Conservation (phyloP, 2,888 invertebrate species). For the Macaria notata region DNA sequence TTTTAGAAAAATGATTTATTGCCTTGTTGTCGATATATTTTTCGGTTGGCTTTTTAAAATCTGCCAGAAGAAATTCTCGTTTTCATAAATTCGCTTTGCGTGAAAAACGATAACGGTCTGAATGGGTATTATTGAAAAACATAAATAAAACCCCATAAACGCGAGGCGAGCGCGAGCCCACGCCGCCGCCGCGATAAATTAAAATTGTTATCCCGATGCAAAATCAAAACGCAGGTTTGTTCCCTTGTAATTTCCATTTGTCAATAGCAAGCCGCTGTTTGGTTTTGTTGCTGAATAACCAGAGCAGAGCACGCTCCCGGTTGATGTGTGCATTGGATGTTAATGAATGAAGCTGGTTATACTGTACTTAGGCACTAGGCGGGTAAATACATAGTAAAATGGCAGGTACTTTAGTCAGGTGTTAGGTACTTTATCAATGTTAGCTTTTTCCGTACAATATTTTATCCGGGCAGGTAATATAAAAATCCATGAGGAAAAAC, state of each 20-base stretch:
- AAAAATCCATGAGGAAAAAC: no score
- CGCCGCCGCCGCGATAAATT: conserved; percentile 8
- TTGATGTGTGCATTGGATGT: conserved; percentile 1
- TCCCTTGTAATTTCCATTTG: conserved; percentile 14
- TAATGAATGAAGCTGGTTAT: not conserved
- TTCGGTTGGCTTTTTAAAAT: not conserved
- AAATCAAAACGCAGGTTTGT: conserved; percentile 17
- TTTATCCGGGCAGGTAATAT: no score
- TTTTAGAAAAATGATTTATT: not conserved
- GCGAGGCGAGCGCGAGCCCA: not conserved
- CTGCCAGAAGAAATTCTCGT: not conserved
- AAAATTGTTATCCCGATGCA: conserved; percentile 13
- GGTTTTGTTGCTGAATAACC: conserved; percentile 7
- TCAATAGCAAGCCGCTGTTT: conserved; percentile 10
- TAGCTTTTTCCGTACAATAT: no score
- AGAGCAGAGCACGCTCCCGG: not conserved
- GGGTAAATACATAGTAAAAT: no score
- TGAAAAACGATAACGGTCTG: conserved; percentile 7
- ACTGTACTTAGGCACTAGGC: not conserved
- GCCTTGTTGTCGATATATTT: not conserved
- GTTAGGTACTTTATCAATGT: no score
- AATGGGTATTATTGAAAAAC: conserved; percentile 16
- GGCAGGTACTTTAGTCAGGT: no score
- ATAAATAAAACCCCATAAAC: conserved; percentile 11
- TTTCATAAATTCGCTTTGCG: conserved; percentile 6